Conservation (phyloP, 2,797 vertebrate species). For the Myotis pilosus region DNA sequence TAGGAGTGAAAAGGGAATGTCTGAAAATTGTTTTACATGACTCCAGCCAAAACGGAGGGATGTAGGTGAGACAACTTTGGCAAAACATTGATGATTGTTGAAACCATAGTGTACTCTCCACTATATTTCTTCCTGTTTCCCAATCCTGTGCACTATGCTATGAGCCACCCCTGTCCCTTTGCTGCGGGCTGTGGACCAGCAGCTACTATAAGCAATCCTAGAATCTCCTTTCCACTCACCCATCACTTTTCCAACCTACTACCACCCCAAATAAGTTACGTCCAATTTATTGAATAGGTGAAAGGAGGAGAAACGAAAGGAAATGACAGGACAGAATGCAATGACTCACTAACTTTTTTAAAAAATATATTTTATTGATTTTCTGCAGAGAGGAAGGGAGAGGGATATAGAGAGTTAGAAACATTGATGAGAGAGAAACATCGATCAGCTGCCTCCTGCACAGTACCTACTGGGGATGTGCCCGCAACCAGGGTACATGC, state of each 20-base stretch:
- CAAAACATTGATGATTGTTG: not conserved
- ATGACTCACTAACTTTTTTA: not conserved
- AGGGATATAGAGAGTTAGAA: too few species aligned
- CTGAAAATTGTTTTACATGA: not conserved
- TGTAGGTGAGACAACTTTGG: not conserved
- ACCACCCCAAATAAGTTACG: not conserved
- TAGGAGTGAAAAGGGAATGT: not conserved
- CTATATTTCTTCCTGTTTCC: not conserved
- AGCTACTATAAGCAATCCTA: not conserved
- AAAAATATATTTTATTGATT: too few species aligned
- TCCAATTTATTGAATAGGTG: not conserved
- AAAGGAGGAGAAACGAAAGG: not conserved
- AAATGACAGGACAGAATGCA: not conserved
- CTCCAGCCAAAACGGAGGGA: not conserved
- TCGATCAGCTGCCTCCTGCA: too few species aligned
- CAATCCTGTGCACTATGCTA: not conserved
- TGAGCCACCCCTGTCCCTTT: too few species aligned
- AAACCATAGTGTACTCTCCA: not conserved
- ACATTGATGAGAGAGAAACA: too few species aligned
- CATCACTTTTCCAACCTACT: not conserved
- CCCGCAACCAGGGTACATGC: too few species aligned
- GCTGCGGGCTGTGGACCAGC: not conserved
- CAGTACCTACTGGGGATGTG: too few species aligned
- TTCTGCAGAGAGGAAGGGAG: too few species aligned
- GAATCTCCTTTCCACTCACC: not conserved